phyloP scores from a whole-genome alignment of 2,888 invertebrate species.

The Drosophila infuscata region DNA sequence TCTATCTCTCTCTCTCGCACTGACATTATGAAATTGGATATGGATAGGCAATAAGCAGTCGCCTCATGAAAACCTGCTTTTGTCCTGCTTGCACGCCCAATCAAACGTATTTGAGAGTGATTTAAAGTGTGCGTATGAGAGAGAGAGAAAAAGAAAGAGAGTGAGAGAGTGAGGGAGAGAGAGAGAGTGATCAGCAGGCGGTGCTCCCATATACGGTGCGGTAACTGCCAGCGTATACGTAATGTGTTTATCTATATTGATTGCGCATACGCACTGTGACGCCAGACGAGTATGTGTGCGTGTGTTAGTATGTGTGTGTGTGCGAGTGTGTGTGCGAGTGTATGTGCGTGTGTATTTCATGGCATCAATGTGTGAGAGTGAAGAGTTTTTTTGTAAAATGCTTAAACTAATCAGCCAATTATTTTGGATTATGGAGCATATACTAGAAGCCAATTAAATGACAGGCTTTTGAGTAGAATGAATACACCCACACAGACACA shows the following conservation, averaged over 20 bases:
- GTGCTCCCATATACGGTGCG: slow-evolving; percentile 72
- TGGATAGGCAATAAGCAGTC: slow-evolving; percentile 27
- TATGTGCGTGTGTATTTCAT: slow-evolving; percentile 4
- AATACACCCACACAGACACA: neutral
- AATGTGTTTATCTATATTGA: slow-evolving; percentile 55
- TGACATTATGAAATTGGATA: slow-evolving; percentile 51
- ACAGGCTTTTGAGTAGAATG: slow-evolving; percentile 14
- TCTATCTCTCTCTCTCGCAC: slow-evolving; percentile 7
- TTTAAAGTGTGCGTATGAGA: neutral
- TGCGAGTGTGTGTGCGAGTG: slow-evolving; percentile 7
- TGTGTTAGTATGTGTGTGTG: slow-evolving; percentile 3
- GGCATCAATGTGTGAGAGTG: slow-evolving; percentile 3
- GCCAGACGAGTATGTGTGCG: slow-evolving; percentile 5
- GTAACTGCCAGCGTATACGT: slow-evolving; percentile 66
- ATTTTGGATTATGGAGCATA: slow-evolving; percentile 55
- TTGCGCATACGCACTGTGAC: slow-evolving; percentile 72
- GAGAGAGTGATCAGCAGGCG: slow-evolving; percentile 24
- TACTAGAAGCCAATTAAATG: slow-evolving; percentile 34
- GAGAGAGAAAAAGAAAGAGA: neutral
- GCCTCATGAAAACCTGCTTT: neutral
- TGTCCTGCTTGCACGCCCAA: slow-evolving; percentile 35
- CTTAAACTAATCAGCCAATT: slow-evolving; percentile 33
- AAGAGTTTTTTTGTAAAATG: slow-evolving; percentile 10
- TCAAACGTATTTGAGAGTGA: neutral
- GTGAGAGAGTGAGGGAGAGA: neutral